Percentiles rank a stretch among this genome's conserved stretches.
phyloP scores from a whole-genome alignment of 2,113 vertebrate species.

The Oryzias melastigma region DNA sequence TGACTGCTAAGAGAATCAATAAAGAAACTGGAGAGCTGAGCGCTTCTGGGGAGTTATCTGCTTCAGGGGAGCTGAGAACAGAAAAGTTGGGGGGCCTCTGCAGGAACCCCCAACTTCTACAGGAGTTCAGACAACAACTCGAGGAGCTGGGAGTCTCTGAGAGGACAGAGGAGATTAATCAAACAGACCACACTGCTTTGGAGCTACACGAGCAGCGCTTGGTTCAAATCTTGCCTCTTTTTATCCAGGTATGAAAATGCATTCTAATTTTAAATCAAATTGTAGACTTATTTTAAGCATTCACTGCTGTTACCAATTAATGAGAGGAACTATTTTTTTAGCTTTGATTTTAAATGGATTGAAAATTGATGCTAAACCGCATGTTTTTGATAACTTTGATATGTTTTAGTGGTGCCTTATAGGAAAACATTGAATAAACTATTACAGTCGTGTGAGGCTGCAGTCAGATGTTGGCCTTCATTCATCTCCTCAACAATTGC shows the following conservation, averaged over 20 bases:
- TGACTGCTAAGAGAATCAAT: slow-evolving; percentile 68
- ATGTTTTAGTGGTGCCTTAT: slow-evolving; percentile 5
- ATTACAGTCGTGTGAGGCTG: slow-evolving; percentile 7
- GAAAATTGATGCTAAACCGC: too few species aligned
- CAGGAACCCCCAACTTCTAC: slow-evolving; percentile 26
- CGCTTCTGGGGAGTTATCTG: slow-evolving; percentile 67
- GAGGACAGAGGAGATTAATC: slow-evolving; percentile 8
- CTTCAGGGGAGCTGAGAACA: slow-evolving; percentile 49
- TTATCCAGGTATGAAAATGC: slow-evolving; percentile 69
- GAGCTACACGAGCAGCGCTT: slow-evolving; percentile 52
- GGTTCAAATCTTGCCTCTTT: slow-evolving; percentile 59
- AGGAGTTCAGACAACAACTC: slow-evolving; percentile 63
- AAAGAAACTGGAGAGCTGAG: slow-evolving; percentile 75
- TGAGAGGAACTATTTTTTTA: too few species aligned
- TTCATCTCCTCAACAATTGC: slow-evolving; percentile 24
- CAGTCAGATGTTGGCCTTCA: slow-evolving; percentile 45
- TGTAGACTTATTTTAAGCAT: not conserved
- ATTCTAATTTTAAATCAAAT: not conserved
- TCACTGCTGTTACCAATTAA: not conserved
- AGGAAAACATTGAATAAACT: slow-evolving; percentile 9
- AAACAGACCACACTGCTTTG: slow-evolving; percentile 6
- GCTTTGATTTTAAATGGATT: too few species aligned
- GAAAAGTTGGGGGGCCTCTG: slow-evolving; percentile 30
- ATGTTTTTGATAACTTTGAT: not conserved
- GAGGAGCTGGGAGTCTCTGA: slow-evolving; percentile 45